Percentiles rank a stretch among this genome's conserved stretches.
phyloP scores from a whole-genome alignment of 1,140 invertebrate species.

The Zaprionus taronus region DNA sequence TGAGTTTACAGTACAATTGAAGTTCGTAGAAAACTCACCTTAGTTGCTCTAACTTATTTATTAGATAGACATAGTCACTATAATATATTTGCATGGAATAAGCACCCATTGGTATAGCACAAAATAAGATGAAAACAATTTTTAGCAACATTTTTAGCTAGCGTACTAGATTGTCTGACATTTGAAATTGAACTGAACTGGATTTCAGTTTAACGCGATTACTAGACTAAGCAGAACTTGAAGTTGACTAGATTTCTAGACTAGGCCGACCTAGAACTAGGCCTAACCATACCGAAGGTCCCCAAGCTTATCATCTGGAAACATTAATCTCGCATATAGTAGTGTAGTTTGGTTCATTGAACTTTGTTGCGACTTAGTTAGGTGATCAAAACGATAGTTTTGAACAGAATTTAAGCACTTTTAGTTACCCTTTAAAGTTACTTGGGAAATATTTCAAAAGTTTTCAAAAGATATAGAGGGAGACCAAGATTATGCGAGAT shows the following conservation, averaged over 20 bases:
- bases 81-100: not conserved
- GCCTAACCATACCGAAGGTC: not conserved
- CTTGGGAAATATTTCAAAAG: not conserved
- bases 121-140: not conserved
- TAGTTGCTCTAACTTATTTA: no score
- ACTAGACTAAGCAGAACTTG: no score
- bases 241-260: not conserved
- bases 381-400: not conserved
- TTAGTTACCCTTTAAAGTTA: not conserved
- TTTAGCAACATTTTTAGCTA: not conserved
- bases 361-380: not conserved
- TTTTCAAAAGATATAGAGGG: no score
- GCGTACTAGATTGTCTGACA: not conserved
- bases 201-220: not conserved
- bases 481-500: no score
- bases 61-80: not conserved
- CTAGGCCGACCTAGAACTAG: not conserved
- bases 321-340: not conserved
- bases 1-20: no score
- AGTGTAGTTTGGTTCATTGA: not conserved
- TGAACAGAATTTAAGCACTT: not conserved
- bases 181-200: not conserved
- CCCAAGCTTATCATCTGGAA: not conserved
- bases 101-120: not conserved
- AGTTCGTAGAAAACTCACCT: no score